These are phyloP conservation scores for Columba livia DNA, from an alignment of 2,113 vertebrate genomes.

Conservation along the genomic window DNA sequence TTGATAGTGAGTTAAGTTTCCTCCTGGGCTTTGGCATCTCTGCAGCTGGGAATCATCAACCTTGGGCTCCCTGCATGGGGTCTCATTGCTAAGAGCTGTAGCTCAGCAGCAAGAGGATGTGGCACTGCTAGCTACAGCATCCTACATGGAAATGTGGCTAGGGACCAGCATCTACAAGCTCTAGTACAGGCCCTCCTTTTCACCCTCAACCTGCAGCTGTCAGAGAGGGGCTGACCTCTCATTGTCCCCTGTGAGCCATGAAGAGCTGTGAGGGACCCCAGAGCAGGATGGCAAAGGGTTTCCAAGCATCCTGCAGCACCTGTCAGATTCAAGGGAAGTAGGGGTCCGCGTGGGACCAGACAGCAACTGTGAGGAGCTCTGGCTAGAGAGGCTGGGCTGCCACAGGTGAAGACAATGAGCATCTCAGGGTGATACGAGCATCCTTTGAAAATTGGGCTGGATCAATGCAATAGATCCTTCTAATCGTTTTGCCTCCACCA, in stretches of 20 bases:
- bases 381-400: neutral
- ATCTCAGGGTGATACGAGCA: neutral
- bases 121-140: neutral
- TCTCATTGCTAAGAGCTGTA: neutral
- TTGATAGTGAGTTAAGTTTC: neutral
- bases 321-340: neutral
- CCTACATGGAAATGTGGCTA: neutral
- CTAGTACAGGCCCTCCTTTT: neutral
- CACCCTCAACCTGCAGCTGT: neutral
- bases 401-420: neutral
- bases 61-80: neutral
- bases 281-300: neutral
- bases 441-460: neutral
- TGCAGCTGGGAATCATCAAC: neutral
- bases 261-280: neutral
- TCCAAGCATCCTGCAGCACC: neutral
- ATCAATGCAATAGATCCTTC: neutral
- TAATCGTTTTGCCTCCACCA: neutral
- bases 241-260: fast-evolving
- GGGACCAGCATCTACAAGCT: neutral
- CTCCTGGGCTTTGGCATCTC: neutral
- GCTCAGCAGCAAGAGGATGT: neutral
- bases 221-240: neutral
- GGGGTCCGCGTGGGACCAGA: neutral
- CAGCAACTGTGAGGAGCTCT: neutral